Evolutionary conservation across 2,113 vertebrate species (phyloP).

Genomic region (Hippocampus zosterae): DNA sequence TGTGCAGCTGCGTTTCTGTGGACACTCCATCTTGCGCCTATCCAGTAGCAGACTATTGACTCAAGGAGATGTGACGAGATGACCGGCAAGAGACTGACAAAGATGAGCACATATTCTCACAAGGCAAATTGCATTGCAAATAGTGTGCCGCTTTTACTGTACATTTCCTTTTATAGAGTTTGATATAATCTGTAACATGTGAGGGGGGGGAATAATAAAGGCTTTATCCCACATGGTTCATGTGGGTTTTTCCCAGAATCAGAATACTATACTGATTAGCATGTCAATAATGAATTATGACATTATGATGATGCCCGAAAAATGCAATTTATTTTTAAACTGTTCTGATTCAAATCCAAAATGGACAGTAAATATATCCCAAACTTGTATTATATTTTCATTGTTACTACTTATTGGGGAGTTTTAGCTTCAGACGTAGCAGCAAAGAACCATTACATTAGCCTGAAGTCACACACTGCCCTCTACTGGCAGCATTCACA

Average conservation of each 20-base stretch:
- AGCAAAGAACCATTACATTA: not conserved
- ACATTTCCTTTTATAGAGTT: no score
- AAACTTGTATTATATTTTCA: not conserved
- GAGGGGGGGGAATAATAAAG: no score
- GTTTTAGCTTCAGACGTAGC: no score
- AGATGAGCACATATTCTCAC: constrained; percentile 1
- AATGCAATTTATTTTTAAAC: no score
- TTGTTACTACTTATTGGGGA: not conserved
- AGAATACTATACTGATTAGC: no score
- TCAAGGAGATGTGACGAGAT: constrained; percentile 10
- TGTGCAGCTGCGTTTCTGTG: constrained; percentile 27
- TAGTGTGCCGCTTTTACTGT: not conserved
- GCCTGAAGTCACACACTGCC: constrained; percentile 43
- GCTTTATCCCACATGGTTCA: no score
- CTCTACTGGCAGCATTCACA: constrained; percentile 34
- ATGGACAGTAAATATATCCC: not conserved
- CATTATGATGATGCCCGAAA: no score
- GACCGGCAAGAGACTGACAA: constrained; percentile 9
- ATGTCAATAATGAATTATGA: no score
- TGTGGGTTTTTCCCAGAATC: no score
- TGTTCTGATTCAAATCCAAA: no score
- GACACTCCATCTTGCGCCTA: constrained; percentile 4
- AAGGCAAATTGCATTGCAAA: not conserved
- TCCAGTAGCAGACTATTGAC: constrained; percentile 6
- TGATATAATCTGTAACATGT: no score